Evolutionary conservation across 2,113 vertebrate genomes (phyloP), one percentile per base, ranked within the genome.

Genomic region (Hippocampus guttulatus): DNA sequence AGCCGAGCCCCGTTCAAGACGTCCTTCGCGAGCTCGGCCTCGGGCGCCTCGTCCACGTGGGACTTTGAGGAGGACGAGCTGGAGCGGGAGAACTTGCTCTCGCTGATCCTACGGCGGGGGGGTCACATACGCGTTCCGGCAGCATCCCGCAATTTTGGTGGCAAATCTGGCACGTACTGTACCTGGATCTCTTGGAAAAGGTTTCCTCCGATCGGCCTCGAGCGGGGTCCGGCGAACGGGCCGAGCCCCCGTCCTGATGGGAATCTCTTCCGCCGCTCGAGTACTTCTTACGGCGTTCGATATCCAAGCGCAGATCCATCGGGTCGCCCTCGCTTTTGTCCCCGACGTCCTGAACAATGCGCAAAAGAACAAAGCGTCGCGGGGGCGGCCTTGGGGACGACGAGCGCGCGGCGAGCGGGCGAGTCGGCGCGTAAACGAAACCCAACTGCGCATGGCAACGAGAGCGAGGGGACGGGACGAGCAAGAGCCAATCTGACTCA

Each of bases 231-330:
- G 92, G 91, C 43, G 95, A 94, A 9, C 89, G 90, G 68, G 93
- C 93, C 25, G 25, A 27, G 86, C 89, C 88, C 75, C 90, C 94
- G 81, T 95, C 94, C 8, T 92, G 93, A 86, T 94, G 94, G 87
- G 90, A 91, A 88, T 95, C 95, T 82, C 88, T 91, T 85, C 95
- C 94, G 80, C 94, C 94, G 91, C 68, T 82, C 27, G 85, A 83
- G 77, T 94, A 94, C 92, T 96, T 96, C 95, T 97, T 99, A 87
- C 95, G 95, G 20, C 95, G 95, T 76, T 98, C 95, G 89, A 98
- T 97, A 90, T 98, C 96, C 93, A 96, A 93, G 75, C 94, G 95
- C 62, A 99, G 95, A 86, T 99, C 96, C 90, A 94, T 89, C 64
- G 95, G 88, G 78, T 97, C 95, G 15, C 93, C 93, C 84, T 95